These are phyloP conservation scores for Cantharis lateralis DNA, from an alignment of 2,888 invertebrate species.

Conservation along the genomic window DNA sequence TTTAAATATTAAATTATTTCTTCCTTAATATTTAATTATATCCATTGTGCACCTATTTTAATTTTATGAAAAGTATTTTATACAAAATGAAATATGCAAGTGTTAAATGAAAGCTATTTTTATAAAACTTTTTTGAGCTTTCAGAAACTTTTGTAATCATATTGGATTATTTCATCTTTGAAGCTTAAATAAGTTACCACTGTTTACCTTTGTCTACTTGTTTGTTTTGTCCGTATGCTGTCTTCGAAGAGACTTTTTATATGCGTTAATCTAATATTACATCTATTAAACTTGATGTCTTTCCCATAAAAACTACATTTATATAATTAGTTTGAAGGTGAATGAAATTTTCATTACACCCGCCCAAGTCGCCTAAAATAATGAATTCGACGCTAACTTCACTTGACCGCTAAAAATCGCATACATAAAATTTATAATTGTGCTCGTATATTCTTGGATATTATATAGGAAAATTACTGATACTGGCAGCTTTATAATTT, in stretches of 20 bases:
- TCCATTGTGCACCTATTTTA: not conserved
- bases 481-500: not conserved
- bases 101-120: not conserved
- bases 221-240: constrained; percentile 8
- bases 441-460: not conserved
- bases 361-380: not conserved
- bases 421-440: not conserved
- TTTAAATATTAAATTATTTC: not conserved
- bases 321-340: constrained; percentile 28
- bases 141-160: not conserved
- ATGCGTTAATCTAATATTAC: constrained; percentile 29
- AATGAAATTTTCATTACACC: constrained; percentile 17
- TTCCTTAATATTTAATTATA: not conserved
- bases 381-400: not conserved
- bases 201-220: constrained; percentile 19
- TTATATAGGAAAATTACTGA: not conserved
- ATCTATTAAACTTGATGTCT: constrained; percentile 29
- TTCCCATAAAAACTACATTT: constrained; percentile 28
- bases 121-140: not conserved
- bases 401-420: not conserved
- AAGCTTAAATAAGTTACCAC: constrained; percentile 11
- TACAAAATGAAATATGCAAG: not conserved
- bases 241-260: constrained; percentile 16
- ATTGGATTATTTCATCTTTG: constrained; percentile 7
- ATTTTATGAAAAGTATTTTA: not conserved